These are phyloP conservation scores for Butorides virescens DNA, from an alignment of 2,113 vertebrate species.

Conservation along the genomic window DNA sequence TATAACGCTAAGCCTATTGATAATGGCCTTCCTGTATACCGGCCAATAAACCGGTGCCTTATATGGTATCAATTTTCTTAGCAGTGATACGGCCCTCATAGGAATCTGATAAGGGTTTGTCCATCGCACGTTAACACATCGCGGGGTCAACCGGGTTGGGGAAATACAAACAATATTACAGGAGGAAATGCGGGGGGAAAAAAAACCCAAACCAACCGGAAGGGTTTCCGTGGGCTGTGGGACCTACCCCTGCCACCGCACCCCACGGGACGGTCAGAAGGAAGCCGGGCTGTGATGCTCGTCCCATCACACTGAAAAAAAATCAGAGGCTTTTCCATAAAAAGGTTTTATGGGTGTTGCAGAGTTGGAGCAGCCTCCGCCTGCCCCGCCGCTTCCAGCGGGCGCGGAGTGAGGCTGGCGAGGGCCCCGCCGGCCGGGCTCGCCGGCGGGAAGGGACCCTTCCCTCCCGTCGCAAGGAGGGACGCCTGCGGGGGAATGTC, in stretches of 20 bases:
- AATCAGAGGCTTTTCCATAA: background rate
- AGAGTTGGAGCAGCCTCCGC: background rate
- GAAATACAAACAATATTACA: background rate
- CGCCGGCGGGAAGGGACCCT: background rate
- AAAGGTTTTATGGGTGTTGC: background rate
- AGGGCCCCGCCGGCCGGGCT: background rate
- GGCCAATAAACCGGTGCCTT: constrained; percentile 57
- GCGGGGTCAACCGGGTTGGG: background rate
- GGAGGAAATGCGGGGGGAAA: background rate
- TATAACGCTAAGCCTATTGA: constrained; percentile 60
- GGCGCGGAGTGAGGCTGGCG: background rate
- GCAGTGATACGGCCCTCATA: constrained; percentile 44
- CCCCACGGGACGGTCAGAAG: background rate
- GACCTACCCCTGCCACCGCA: background rate
- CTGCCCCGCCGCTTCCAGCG: background rate
- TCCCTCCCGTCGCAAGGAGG: background rate
- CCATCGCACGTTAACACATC: constrained; percentile 51
- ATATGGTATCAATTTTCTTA: constrained; percentile 60
- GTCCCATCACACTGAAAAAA: background rate
- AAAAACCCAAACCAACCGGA: background rate
- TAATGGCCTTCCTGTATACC: constrained; percentile 49
- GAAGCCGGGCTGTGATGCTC: background rate
- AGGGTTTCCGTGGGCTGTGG: background rate
- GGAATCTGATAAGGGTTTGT: constrained; percentile 62
- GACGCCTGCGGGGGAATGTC: constrained; percentile 17